Conservation (phyloP, 2,888 invertebrate species). For the Fragum whitleyi region DNA sequence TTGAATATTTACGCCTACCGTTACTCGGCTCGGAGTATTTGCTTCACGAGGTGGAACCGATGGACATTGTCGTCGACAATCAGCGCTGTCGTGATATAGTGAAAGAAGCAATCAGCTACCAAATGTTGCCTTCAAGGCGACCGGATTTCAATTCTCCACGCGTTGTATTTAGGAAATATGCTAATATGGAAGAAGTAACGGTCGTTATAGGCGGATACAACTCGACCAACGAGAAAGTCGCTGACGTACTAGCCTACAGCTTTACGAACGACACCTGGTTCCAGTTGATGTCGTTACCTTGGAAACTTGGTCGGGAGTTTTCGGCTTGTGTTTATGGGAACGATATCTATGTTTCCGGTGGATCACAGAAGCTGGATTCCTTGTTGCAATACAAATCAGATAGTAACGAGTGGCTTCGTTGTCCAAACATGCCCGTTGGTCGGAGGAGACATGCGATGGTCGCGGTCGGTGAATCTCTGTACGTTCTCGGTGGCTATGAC, state of each 20-base stretch:
- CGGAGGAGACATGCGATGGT: constrained; percentile 75
- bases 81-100: constrained; percentile 71
- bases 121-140: constrained; percentile 73
- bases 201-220: constrained; percentile 74
- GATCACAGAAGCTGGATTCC: constrained; percentile 70
- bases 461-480: constrained; percentile 73
- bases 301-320: constrained; percentile 72
- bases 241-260: constrained; percentile 73
- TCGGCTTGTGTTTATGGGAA: constrained; percentile 72
- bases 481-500: constrained; percentile 74
- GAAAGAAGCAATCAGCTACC: constrained; percentile 75
- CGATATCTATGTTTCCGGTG: constrained; percentile 75
- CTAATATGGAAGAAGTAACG: constrained; percentile 72
- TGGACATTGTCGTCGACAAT: constrained; percentile 67
- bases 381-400: constrained; percentile 71
- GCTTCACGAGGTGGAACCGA: constrained; percentile 71
- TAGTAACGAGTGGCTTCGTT: constrained; percentile 72
- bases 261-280: constrained; percentile 69
- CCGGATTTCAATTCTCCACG: constrained; percentile 72
- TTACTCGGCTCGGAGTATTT: constrained; percentile 75
- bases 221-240: constrained; percentile 68
- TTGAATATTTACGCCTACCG: constrained; percentile 74
- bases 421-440: constrained; percentile 69
- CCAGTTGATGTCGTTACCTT: constrained; percentile 66
- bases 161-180: constrained; percentile 67